These are phyloP conservation scores for Leptodactylus fallax DNA, from an alignment of 2,797 vertebrate species.

Conservation along the genomic window DNA sequence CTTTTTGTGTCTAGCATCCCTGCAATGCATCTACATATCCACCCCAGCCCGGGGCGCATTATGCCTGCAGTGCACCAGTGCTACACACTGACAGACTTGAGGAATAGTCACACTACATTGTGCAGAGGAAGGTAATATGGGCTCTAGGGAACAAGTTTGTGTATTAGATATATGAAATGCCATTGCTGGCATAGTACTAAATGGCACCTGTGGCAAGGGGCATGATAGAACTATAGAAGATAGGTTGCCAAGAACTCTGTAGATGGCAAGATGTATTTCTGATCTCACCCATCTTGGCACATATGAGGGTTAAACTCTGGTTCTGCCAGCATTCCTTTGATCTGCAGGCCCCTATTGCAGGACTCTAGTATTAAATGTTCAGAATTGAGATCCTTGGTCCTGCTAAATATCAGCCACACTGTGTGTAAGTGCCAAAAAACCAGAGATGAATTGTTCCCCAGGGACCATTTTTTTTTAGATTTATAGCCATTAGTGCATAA, in stretches of 20 bases:
- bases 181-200: neutral
- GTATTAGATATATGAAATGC: neutral
- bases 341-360: constrained; percentile 1
- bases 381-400: constrained; percentile 16
- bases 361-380: neutral
- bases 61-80: constrained; percentile 62
- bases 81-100: constrained; percentile 44
- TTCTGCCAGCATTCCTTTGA: neutral
- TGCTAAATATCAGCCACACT: constrained; percentile 30
- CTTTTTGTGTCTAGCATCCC: neutral
- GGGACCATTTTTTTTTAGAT: constrained; percentile 43
- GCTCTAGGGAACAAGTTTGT: neutral
- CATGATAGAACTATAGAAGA: neutral
- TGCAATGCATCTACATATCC: constrained; percentile 52
- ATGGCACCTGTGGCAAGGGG: neutral
- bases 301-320: neutral
- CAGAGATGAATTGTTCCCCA: constrained; percentile 33
- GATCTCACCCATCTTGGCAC: neutral
- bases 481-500: constrained; percentile 43
- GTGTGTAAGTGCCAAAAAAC: constrained; percentile 22
- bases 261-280: neutral
- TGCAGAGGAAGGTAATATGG: neutral
- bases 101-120: constrained; percentile 25
- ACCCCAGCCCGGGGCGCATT: constrained; percentile 46
- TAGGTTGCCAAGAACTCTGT: neutral